Conservation (phyloP, 2,113 vertebrate genomes). For the Hippopotamus amphibius region DNA sequence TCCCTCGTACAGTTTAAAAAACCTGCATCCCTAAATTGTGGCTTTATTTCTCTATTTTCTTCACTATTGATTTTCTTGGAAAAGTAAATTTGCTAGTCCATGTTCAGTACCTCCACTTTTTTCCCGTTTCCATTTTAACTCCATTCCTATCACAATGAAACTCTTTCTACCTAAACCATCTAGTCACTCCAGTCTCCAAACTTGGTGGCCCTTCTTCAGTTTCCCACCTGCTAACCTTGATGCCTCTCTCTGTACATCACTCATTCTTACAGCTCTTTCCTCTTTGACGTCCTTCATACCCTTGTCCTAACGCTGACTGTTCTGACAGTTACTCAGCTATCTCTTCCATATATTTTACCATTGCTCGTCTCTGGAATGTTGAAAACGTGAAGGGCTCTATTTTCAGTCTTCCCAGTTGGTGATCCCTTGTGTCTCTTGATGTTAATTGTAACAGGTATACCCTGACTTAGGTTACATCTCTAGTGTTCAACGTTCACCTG, state of each 20-base stretch:
- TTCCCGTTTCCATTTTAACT: background rate
- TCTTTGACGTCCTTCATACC: background rate
- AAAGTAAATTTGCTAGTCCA: background rate
- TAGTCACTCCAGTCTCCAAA: background rate
- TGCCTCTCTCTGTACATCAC: background rate
- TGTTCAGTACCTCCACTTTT: background rate
- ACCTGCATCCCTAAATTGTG: background rate
- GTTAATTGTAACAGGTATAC: background rate
- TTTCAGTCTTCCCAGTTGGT: background rate
- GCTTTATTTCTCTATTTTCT: background rate
- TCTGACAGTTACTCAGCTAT: background rate
- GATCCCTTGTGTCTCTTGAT: background rate
- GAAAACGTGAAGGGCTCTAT: background rate
- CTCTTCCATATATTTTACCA: background rate
- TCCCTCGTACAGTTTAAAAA: background rate
- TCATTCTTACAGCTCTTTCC: background rate
- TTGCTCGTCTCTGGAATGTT: background rate
- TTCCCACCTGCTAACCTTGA: background rate
- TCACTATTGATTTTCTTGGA: background rate
- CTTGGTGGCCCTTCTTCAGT: background rate
- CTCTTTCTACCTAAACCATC: background rate
- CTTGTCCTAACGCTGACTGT: background rate
- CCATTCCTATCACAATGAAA: background rate
- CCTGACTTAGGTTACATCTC: background rate
- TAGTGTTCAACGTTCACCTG: background rate